Evolutionary conservation across 2,797 vertebrate genomes (phyloP).

Genomic region (Acipenser ruthenus): DNA sequence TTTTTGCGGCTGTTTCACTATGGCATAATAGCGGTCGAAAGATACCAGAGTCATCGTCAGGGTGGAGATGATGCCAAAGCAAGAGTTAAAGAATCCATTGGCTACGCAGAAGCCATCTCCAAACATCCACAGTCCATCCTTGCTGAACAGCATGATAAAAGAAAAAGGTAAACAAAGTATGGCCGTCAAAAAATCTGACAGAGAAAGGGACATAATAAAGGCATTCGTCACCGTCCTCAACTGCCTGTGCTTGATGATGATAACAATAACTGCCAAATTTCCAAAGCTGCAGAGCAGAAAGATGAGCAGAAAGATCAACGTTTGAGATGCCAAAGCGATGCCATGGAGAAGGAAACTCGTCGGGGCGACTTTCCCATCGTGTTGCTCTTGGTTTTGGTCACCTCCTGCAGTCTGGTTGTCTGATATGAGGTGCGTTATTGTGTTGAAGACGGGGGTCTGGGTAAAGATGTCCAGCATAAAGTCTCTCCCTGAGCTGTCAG

Average conservation of each 20-base stretch:
- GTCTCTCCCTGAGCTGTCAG: conserved; percentile 28
- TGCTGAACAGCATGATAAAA: conserved; percentile 76
- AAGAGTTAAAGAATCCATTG: conserved; percentile 84
- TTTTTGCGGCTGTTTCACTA: conserved; percentile 77
- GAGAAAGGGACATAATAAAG: conserved; percentile 83
- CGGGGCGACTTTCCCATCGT: conserved; percentile 37
- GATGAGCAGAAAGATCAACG: conserved; percentile 75
- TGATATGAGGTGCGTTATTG: conserved; percentile 25
- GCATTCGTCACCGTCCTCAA: conserved; percentile 87
- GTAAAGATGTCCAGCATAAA: conserved; percentile 38
- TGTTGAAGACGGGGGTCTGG: conserved; percentile 34
- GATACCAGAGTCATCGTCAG: conserved; percentile 86
- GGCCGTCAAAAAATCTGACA: conserved; percentile 81
- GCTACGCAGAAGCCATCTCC: conserved; percentile 75
- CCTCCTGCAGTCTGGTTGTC: conserved; percentile 38
- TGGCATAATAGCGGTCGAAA: conserved; percentile 86
- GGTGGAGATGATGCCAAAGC: conserved; percentile 80
- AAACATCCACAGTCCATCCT: conserved; percentile 67
- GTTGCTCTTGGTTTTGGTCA: conserved; percentile 21
- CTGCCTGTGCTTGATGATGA: conserved; percentile 81
- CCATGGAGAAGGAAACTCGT: conserved; percentile 48
- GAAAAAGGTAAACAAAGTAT: conserved; percentile 81
- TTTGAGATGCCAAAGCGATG: conserved; percentile 63
- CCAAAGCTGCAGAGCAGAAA: conserved; percentile 83
- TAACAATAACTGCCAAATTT: conserved; percentile 75